These are phyloP conservation scores for Pseudomyrmex cubaensis DNA, from an alignment of 1,140 invertebrate species.

Conservation along the genomic window DNA sequence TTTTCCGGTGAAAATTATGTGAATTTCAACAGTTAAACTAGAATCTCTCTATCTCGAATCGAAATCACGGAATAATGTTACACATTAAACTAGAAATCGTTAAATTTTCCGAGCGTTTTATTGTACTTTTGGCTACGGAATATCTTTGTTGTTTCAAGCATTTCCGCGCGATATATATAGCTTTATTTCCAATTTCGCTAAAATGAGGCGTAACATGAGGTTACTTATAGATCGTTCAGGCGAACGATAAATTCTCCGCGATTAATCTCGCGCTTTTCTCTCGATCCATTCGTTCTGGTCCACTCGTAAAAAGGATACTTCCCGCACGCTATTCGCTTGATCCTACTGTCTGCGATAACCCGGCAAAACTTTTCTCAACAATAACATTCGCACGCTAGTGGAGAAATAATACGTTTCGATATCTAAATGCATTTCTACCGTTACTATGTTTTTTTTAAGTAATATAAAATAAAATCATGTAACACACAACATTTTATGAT, in stretches of 20 bases:
- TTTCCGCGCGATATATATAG: background rate
- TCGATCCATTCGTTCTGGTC: conserved; percentile 18
- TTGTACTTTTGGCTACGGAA: background rate
- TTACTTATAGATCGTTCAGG: conserved; percentile 14
- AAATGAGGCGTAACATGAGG: conserved; percentile 30
- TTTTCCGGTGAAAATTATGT: background rate
- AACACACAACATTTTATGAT: background rate
- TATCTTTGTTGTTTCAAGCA: background rate
- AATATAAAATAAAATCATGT: no score
- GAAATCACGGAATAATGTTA: background rate
- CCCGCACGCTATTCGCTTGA: conserved; percentile 23
- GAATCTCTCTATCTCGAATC: conserved; percentile 5
- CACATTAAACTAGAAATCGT: conserved; percentile 27
- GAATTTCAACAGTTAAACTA: background rate
- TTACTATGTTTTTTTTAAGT: no score
- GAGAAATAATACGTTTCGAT: background rate
- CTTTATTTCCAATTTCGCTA: conserved; percentile 34
- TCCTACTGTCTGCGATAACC: conserved; percentile 39
- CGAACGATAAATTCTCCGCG: conserved; percentile 31
- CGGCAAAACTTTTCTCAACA: background rate
- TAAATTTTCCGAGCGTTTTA: conserved; percentile 24
- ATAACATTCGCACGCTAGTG: conserved; percentile 9
- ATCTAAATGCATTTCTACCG: background rate
- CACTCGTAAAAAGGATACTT: conserved; percentile 52
- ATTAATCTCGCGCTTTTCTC: conserved; percentile 40